These are phyloP conservation scores for Pseudomyrmex pallidus DNA, from an alignment of 1,140 invertebrate species.

Conservation along the genomic window DNA sequence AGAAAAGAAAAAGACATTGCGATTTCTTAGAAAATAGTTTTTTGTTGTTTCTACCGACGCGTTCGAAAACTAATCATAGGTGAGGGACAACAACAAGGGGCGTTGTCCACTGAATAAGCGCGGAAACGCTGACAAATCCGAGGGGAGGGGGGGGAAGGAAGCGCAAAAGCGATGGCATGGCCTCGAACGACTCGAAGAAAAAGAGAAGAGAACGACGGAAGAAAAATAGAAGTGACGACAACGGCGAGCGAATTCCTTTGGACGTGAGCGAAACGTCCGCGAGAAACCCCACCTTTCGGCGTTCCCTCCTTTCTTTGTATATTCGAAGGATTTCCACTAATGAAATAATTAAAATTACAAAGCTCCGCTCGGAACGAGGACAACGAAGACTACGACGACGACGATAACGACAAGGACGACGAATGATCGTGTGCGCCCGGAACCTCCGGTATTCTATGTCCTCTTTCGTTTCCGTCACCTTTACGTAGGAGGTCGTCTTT, in stretches of 20 bases:
- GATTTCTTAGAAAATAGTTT: slow-evolving; percentile 22
- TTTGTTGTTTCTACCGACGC: slow-evolving; percentile 1
- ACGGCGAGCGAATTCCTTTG: slow-evolving; percentile 63
- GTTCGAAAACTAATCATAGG: slow-evolving; percentile 41
- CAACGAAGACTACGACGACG: slow-evolving; percentile 5
- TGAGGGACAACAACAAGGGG: slow-evolving; percentile 12
- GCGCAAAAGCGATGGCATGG: neutral
- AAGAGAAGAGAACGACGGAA: slow-evolving; percentile 38
- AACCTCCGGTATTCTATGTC: slow-evolving; percentile 43
- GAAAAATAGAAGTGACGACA: slow-evolving; percentile 70
- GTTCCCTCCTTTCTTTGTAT: slow-evolving; percentile 68
- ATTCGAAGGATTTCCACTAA: slow-evolving; percentile 76
- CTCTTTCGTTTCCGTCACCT: neutral
- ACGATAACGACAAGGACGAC: slow-evolving; percentile 11
- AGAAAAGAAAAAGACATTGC: too few species aligned
- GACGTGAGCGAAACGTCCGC: slow-evolving; percentile 48
- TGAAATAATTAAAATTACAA: slow-evolving; percentile 82
- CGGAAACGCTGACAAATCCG: slow-evolving; percentile 57
- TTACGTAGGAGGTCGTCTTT: slow-evolving; percentile 22
- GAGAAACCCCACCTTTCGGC: slow-evolving; percentile 43
- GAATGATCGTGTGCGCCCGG: slow-evolving; percentile 51
- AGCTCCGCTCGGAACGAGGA: slow-evolving; percentile 63
- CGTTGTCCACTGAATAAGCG: slow-evolving; percentile 25
- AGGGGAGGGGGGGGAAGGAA: slow-evolving; percentile 35
- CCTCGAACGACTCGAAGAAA: slow-evolving; percentile 14